Evolutionary conservation across 2,797 vertebrate species (phyloP), one percentile per base, ranked within the genome.

Genomic region (Argentina silus): DNA sequence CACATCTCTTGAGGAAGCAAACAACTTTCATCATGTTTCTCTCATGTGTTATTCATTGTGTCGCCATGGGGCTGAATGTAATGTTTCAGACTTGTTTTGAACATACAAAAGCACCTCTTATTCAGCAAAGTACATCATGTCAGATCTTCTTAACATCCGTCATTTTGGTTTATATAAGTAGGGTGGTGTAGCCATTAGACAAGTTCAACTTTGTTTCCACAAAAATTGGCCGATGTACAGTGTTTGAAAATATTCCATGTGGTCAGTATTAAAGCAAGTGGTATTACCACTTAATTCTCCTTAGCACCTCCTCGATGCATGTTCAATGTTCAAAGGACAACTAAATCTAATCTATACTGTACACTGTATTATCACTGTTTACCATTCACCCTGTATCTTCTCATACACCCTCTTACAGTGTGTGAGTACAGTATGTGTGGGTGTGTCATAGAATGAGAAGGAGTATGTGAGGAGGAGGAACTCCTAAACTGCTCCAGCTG

Each of bases 41-140:
- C 75, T 89, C 86, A 87, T 90, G 85, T 77, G 78, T 90, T 90
- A 92, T 89, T 89, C 76, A 77, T 64, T 10, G 17, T 11, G 62
- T 45, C 5, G 17, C 62, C 43, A 44, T 44, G 43, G 36, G 62
- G 43, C 36, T 64, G 62, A 14, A 64, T 19, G 36, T 43, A 64
- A 64, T 9, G 15, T 17, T 45, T 45, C n/a, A 4, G n/a, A n/a
- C 43, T 9, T 8, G 56, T 78, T 80, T 69, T 71, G 79, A 67
- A 83, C 44, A 53, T 81, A 75, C 78, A 82, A 47, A 70, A 70
- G n/a, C 12, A 23, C 50, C 59, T 17, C 14, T 48, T 8, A 47
- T 64, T 78, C 56, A 71, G 78, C 75, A 78, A 44, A 74, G 73
- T 0, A 7, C 68, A 47, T 64, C 56, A 1, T 68, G 74, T 72